phyloP scores from a whole-genome alignment of 2,888 invertebrate genomes.

The Sinopyrophorus schimmeli region DNA sequence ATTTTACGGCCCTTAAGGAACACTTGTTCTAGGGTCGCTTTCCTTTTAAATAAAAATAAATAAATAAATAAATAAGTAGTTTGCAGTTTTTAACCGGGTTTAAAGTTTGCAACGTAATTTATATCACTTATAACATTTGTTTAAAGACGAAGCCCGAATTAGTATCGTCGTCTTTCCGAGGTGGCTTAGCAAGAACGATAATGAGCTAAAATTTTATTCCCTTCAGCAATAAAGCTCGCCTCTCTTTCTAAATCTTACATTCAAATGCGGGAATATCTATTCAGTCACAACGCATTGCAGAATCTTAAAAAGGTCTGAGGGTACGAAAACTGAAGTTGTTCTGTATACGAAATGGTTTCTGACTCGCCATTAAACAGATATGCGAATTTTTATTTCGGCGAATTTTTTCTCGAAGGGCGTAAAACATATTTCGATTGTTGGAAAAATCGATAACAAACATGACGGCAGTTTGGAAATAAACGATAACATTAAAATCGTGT shows the following conservation, averaged over 20 bases:
- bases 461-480: slow-evolving; percentile 5
- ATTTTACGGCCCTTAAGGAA: too few species aligned
- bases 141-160: slow-evolving; percentile 4
- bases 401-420: too few species aligned
- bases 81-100: slow-evolving; percentile 15
- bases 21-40: too few species aligned
- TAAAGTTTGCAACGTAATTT: slow-evolving; percentile 10
- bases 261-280: slow-evolving; percentile 24
- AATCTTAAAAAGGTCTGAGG: slow-evolving; percentile 12
- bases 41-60: too few species aligned
- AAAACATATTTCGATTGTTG: too few species aligned
- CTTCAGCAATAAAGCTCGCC: slow-evolving; percentile 17
- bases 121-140: slow-evolving; percentile 6
- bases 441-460: slow-evolving; percentile 3
- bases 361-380: too few species aligned
- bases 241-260: slow-evolving; percentile 18
- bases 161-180: neutral
- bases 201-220: slow-evolving; percentile 19
- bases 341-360: too few species aligned
- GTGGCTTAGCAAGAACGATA: slow-evolving; percentile 10
- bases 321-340: slow-evolving; percentile 10
- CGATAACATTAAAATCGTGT: slow-evolving; percentile 4
- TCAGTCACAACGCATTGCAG: slow-evolving; percentile 21
- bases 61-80: too few species aligned
- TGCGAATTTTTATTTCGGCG: too few species aligned